phyloP scores from a whole-genome alignment of 2,113 vertebrate species.

The Euleptes europaea region DNA sequence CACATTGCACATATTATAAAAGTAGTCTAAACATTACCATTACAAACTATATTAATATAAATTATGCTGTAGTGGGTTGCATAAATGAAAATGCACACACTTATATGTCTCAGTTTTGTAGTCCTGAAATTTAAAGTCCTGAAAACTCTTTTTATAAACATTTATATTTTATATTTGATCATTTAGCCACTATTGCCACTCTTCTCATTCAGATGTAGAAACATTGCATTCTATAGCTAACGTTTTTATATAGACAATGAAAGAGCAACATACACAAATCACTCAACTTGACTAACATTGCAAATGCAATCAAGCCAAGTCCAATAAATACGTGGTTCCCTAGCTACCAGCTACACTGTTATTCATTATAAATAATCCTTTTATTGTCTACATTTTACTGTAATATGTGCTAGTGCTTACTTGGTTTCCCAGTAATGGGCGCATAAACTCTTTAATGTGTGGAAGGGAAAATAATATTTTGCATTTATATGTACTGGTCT shows the following conservation, averaged over 20 bases:
- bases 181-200: not conserved
- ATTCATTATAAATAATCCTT: slow-evolving; percentile 39
- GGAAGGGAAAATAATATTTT: slow-evolving; percentile 5
- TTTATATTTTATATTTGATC: slow-evolving; percentile 27
- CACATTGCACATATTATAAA: not conserved
- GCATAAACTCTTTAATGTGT: not conserved
- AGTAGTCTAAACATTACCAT: not conserved
- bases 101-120: slow-evolving; percentile 5
- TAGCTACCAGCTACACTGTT: slow-evolving; percentile 35
- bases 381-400: slow-evolving; percentile 33
- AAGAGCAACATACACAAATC: not conserved
- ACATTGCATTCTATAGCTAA: not conserved
- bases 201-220: not conserved
- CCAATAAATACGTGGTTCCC: slow-evolving; percentile 37
- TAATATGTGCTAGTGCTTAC: slow-evolving; percentile 38
- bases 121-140: slow-evolving; percentile 30
- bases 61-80: not conserved
- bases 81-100: slow-evolving; percentile 20
- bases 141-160: slow-evolving; percentile 15
- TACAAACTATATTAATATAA: not conserved
- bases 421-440: slow-evolving; percentile 32
- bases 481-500: not conserved
- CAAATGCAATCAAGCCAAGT: slow-evolving; percentile 38
- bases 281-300: slow-evolving; percentile 28
- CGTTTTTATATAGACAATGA: not conserved